These are phyloP conservation scores for Parochlus steinenii DNA, from an alignment of 2,888 invertebrate genomes.

Conservation along the genomic window DNA sequence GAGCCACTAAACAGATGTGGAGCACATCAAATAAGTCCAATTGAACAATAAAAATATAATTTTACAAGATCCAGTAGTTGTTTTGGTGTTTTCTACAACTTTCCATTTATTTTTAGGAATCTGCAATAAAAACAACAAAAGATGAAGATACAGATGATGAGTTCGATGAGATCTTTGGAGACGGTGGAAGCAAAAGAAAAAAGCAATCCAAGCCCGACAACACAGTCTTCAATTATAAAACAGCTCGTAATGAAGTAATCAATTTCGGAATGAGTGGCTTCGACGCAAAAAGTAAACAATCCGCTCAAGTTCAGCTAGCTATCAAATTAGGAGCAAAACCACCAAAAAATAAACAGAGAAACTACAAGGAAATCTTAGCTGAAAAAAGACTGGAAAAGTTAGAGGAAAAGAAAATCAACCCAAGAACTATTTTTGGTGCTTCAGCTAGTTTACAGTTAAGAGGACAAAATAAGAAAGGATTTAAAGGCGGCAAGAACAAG, in stretches of 20 bases:
- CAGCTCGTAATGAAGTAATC: constrained; percentile 61
- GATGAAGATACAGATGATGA: no score
- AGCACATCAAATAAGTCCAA: no score
- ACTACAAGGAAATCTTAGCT: constrained; percentile 54
- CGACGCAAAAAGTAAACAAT: constrained; percentile 47
- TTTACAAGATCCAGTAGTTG: no score
- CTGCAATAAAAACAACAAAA: no score
- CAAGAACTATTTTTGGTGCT: constrained; percentile 7
- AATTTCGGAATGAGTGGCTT: constrained; percentile 72
- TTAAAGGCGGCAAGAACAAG: neutral
- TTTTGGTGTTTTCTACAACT: no score
- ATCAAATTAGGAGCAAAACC: constrained; percentile 74
- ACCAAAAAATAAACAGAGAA: constrained; percentile 46
- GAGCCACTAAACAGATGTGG: no score
- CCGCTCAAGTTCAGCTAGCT: constrained; percentile 61
- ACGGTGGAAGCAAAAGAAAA: constrained; percentile 5
- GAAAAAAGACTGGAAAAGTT: constrained; percentile 40
- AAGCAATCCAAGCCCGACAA: constrained; percentile 1
- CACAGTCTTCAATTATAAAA: constrained; percentile 25
- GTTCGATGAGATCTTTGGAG: constrained; percentile 9
- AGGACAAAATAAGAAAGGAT: constrained; percentile 1
- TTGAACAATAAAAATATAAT: no score
- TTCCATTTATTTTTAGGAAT: no score
- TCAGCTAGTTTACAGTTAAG: constrained; percentile 7
- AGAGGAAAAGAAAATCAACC: constrained; percentile 26